Base-by-base conservation (phyloP, 2,797 vertebrate genomes). In the Dicrostonyx torquatus region DNA sequence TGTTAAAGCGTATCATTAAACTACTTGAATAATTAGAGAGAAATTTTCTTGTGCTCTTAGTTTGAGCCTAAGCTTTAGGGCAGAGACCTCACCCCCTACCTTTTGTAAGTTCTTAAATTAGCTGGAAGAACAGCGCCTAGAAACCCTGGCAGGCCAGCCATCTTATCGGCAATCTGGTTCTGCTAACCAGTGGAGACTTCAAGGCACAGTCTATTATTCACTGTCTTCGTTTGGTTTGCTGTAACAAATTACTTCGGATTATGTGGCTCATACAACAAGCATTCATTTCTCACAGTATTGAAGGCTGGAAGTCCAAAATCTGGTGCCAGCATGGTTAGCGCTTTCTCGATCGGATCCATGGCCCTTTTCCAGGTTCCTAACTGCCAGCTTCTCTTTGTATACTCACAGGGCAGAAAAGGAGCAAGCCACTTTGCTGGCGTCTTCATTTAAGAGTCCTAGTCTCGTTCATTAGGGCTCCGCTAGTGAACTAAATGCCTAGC, bases 1-100 rank as follows among this genome's bases (percentile, higher is more conserved):
- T 97, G 95, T 96, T 96, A 97, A 96, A 97, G 95, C 96, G 95
- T 97, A 97, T 97, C 97, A 97, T 97, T 97, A 97, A 97, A 96
- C 94, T 96, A 96, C 95, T 97, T 97, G 96, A 97, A 97, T 97
- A 97, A 97, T 97, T 97, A 97, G 96, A 95, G 91, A 94, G 95
- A 97, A 85, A 91, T 96, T 94, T 96, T 43, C 95, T 96, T 93
- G 89, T 95, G 91, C 96, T 97, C 93, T 58, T 94, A 89, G 95
- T 95, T 91, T 83, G 76, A 75, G 78, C 78, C 82, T 95, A 95
- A 96, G 94, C 90, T 96, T 95, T 90, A 95, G 91, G 94, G 89
- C 89, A 95, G 77, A 34, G 82, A 93, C 77, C 53, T 96, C 78
- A 53, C 95, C 94, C 70, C 87, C 78, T 91, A 95, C 89, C 91